Base-by-base conservation (phyloP, 2,888 invertebrate genomes). In the Athripsodes cinereus region DNA sequence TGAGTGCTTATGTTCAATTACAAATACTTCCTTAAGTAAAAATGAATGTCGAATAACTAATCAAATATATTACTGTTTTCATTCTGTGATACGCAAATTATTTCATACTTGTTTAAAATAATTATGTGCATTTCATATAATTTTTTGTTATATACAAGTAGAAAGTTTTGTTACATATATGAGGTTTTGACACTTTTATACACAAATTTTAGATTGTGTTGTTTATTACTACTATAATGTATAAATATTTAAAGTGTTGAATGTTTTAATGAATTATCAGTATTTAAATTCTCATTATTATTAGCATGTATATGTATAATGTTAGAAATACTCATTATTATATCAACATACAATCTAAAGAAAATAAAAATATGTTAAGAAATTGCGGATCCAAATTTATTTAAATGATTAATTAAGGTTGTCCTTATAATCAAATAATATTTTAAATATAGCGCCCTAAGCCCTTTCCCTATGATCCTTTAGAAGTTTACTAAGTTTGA, bases 291-390 rank as follows among this genome's bases (percentile, higher is more conserved):
- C 57, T 60, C 60, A 62, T 57, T 61, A 61, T 62, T 58, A 40
- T 40, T 61, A 62, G 26, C 61, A 62, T 62, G 62, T 58, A 61
- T 26, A 26, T 62, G 60, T 60, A 64, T 62, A 60, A 64, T 62
- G 62, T 64, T 64, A 64, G 63, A 63, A 63, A 59, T 63, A 63
- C 58, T 63, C 58, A 55, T 63, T 63, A 63, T 61, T 63, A 63
- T 63, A 62, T 57, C 60, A 60, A 55, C 54, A 35, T 57, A 58
- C 53, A 60, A 55, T 55, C 58, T 62, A 62, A 57, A 54, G 53
- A 58, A 62, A 62, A 60, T 62, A 60, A 60, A 61, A 57, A 54
- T 57, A 58, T 48, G 57, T 57, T 53, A 61, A 57, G 57, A 21
- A 21, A n/a, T n/a, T n/a, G n/a, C n/a, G n/a, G n/a, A n/a, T n/a